Percentiles rank a stretch among this genome's conserved stretches.
phyloP scores from a whole-genome alignment of 2,797 vertebrate species.

The Choloepus didactylus region DNA sequence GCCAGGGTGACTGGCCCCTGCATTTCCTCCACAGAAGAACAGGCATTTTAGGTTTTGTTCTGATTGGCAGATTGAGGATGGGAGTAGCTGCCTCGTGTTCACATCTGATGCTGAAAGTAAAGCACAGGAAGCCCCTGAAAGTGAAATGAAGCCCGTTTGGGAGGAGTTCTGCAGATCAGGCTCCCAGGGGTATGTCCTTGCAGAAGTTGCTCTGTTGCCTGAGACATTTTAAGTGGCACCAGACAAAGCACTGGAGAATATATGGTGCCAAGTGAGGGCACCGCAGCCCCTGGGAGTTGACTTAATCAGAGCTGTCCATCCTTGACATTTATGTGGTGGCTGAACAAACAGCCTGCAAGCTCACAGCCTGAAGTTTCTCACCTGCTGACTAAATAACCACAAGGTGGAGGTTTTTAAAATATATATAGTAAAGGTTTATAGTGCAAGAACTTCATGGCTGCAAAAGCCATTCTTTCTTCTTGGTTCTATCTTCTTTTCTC shows the following conservation, averaged over 20 bases:
- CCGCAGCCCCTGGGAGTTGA: background rate
- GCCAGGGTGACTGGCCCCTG: background rate
- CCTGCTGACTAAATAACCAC: constrained; percentile 57
- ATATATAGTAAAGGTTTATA: background rate
- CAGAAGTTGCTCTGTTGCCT: background rate
- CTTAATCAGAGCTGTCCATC: background rate
- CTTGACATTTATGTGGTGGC: background rate
- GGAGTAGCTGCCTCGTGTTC: accelerated
- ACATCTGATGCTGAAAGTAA: accelerated
- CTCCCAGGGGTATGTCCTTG: background rate
- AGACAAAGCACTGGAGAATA: constrained; percentile 21
- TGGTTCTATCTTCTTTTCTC: background rate
- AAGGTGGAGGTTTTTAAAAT: background rate
- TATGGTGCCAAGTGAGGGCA: background rate
- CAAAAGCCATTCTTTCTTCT: background rate
- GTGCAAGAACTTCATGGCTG: background rate
- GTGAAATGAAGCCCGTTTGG: background rate
- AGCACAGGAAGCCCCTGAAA: background rate
- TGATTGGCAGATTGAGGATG: too few species aligned
- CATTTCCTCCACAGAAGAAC: background rate
- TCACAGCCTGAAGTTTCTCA: constrained; percentile 19
- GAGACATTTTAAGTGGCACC: constrained; percentile 30
- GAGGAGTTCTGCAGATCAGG: background rate
- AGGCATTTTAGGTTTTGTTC: background rate
- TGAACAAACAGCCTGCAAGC: background rate